Evolutionary conservation across 30 jellyfish, hydroid and myxozoan species (phyloP).

Genomic region (Pseudorhiza aurosa): DNA sequence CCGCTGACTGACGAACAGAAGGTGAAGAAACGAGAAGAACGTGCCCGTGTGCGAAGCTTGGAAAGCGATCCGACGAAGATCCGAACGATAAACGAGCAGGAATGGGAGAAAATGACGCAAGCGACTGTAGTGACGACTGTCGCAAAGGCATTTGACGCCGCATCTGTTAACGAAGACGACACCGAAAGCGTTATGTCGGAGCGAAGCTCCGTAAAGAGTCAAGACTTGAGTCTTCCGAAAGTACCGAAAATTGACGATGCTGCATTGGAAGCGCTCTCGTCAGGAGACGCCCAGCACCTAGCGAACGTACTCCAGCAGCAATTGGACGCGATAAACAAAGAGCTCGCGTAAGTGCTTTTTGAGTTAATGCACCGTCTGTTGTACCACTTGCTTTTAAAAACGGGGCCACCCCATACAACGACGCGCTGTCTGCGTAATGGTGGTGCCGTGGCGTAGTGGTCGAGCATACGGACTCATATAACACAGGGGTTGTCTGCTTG

Average conservation of each 20-base stretch:
- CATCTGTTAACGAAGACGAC: conserved; percentile 55
- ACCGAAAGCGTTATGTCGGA: conserved; percentile 42
- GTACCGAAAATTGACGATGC: conserved; percentile 64
- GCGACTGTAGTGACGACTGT: conserved; percentile 79
- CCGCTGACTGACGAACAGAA: conserved; percentile 68
- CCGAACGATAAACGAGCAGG: conserved; percentile 64
- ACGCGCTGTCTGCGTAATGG: too few relatives aligned
- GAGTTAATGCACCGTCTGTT: neutral
- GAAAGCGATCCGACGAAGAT: conserved; percentile 66
- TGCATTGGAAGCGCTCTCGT: conserved; percentile 72
- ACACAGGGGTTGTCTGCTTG: too few relatives aligned
- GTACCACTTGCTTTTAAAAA: too few relatives aligned
- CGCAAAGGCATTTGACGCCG: conserved; percentile 58
- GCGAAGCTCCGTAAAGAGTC: conserved; percentile 45
- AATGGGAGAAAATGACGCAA: conserved; percentile 85
- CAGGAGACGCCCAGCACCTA: conserved; percentile 88
- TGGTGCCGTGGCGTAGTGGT: too few relatives aligned
- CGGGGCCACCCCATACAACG: too few relatives aligned
- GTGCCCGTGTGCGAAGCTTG: conserved; percentile 71
- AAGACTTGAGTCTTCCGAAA: conserved; percentile 28
- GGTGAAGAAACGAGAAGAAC: conserved; percentile 56
- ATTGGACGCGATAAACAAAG: conserved; percentile 86
- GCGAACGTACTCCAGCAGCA: conserved; percentile 86
- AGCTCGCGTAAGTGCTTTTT: conserved; percentile 70
- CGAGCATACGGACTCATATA: too few relatives aligned